Evolutionary conservation across 2,888 invertebrate genomes (phyloP).

Genomic region (Temnothorax rugatulus): DNA sequence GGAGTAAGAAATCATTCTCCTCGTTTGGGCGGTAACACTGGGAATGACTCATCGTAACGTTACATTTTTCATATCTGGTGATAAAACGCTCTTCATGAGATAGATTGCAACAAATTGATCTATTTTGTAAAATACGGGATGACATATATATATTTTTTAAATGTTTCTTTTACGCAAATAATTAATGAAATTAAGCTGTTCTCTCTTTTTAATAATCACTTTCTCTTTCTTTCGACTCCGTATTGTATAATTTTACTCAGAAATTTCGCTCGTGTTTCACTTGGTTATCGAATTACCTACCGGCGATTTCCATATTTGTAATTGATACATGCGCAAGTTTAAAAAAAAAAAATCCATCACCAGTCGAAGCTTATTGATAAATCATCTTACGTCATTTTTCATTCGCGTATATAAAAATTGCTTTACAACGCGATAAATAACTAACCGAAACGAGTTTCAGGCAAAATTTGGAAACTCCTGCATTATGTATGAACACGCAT

Average conservation of each 20-base stretch:
- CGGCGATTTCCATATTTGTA: neutral
- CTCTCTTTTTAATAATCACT: neutral
- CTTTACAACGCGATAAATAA: slow-evolving; percentile 27
- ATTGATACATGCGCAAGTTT: slow-evolving; percentile 13
- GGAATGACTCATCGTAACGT: slow-evolving; percentile 26
- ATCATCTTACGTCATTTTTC: slow-evolving; percentile 56
- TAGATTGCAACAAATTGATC: neutral
- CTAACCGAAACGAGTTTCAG: slow-evolving; percentile 39
- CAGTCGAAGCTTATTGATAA: slow-evolving; percentile 38
- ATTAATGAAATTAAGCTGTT: slow-evolving; percentile 6
- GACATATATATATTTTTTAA: neutral
- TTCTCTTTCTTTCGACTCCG: neutral
- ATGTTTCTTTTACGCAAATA: neutral
- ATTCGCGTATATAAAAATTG: neutral
- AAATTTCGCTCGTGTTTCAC: slow-evolving; percentile 27
- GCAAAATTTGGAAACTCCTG: slow-evolving; percentile 50
- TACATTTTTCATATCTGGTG: slow-evolving; percentile 13
- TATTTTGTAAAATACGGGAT: neutral
- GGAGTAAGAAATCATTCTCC: slow-evolving; percentile 27
- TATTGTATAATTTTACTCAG: neutral
- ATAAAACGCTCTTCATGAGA: neutral
- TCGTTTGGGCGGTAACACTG: slow-evolving; percentile 22
- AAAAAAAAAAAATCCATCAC: slow-evolving; percentile 39
- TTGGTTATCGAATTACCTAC: slow-evolving; percentile 32
- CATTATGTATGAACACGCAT: slow-evolving; percentile 56